A percentile compares a stretch with the other conserved stretches of the same genome.
These are phyloP conservation scores for Sipha flava DNA, from an alignment of 1,140 invertebrate species.

Conservation along the genomic window DNA sequence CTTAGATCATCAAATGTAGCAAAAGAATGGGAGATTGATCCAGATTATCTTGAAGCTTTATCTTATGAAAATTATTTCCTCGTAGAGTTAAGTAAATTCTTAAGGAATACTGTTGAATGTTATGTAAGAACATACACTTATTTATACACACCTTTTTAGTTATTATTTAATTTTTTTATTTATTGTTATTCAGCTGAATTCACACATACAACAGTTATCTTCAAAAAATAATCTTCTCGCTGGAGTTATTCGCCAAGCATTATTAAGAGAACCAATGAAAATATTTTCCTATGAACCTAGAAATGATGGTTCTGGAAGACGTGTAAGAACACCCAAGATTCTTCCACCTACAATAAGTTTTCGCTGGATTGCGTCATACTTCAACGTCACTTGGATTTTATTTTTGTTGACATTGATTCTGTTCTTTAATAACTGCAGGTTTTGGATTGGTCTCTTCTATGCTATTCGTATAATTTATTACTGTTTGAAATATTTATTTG, in stretches of 20 bases:
- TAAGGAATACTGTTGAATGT: neutral
- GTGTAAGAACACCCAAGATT: neutral
- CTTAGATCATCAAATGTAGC: neutral
- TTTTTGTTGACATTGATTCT: neutral
- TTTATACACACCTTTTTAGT: neutral
- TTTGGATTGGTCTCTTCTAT: neutral
- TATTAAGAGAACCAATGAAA: neutral
- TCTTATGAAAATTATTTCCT: neutral
- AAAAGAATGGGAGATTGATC: conserved; percentile 24
- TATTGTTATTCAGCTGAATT: neutral
- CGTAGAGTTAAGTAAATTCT: neutral
- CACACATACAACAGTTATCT: neutral
- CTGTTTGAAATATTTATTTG: neutral
- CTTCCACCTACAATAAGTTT: neutral
- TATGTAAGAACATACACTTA: neutral
- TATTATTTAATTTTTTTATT: neutral
- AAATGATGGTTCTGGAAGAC: conserved; percentile 1
- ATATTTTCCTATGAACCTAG: neutral
- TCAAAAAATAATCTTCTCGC: neutral
- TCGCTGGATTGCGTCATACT: conserved; percentile 1
- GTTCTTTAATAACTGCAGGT: neutral
- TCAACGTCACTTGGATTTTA: neutral
- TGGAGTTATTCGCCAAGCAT: neutral
- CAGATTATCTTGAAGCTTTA: neutral
- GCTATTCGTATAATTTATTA: neutral